Evolutionary conservation across 2,888 invertebrate species (phyloP).

Genomic region (Bugulina stolonifera): DNA sequence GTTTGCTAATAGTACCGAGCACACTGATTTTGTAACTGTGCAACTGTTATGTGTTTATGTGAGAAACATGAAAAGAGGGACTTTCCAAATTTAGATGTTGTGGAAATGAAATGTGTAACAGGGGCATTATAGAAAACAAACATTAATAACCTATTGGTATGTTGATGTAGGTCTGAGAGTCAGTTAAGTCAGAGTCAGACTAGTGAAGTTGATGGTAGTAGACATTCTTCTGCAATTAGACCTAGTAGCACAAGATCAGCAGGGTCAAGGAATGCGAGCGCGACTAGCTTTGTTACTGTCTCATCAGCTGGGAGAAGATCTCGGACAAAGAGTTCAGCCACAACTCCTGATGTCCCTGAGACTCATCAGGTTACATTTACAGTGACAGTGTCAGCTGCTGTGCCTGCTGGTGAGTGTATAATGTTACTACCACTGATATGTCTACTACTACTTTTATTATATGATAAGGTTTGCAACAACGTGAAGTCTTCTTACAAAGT

Average conservation of each 20-base stretch:
- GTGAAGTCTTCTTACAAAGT: too few species aligned
- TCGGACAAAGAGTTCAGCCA: constrained; percentile 4
- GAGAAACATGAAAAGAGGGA: too few species aligned
- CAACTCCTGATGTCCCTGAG: constrained; percentile 5
- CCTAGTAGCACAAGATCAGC: constrained; percentile 15
- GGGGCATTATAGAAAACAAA: too few species aligned
- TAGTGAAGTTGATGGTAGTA: constrained; percentile 9
- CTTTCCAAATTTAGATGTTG: too few species aligned
- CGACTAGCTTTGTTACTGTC: constrained; percentile 17
- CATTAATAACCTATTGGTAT: too few species aligned
- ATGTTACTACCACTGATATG: too few species aligned
- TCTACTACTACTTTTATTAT: too few species aligned
- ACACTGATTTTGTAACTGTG: too few species aligned
- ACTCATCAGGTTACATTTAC: constrained; percentile 25
- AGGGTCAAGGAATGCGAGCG: neutral
- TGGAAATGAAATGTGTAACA: too few species aligned
- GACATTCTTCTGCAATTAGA: neutral
- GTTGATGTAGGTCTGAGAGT: constrained; percentile 5
- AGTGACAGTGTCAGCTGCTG: constrained; percentile 22
- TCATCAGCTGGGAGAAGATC: constrained; percentile 14
- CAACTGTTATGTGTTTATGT: too few species aligned
- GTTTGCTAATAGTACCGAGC: too few species aligned
- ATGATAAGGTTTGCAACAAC: too few species aligned
- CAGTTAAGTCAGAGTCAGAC: constrained; percentile 21
- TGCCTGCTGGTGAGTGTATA: constrained; percentile 18